phyloP scores from a whole-genome alignment of 2,888 invertebrate species.

The Synanthedon formicaeformis region DNA sequence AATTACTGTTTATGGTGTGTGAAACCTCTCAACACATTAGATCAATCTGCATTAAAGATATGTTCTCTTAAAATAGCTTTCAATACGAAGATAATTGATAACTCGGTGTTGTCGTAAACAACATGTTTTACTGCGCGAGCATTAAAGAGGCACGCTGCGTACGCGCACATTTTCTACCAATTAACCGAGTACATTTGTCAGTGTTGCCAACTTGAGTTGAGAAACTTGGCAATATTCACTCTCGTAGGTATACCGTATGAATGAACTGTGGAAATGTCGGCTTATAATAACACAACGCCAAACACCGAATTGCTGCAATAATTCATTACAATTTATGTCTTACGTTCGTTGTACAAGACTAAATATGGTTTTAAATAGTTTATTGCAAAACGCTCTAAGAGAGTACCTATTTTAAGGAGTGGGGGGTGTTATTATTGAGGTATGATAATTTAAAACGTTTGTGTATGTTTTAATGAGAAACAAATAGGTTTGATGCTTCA shows the following conservation, averaged over 20 bases:
- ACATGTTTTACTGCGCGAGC: conserved; percentile 46
- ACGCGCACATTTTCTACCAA: conserved; percentile 39
- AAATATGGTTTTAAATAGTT: background rate
- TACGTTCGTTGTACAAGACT: conserved; percentile 11
- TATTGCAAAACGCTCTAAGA: background rate
- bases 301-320: conserved; percentile 13
- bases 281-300: conserved; percentile 1
- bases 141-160: conserved; percentile 18
- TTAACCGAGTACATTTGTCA: conserved; percentile 51
- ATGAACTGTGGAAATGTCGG: background rate
- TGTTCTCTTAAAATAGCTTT: conserved; percentile 26
- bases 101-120: conserved; percentile 41
- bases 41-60: background rate
- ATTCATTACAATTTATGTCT: conserved; percentile 26
- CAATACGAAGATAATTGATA: conserved; percentile 46
- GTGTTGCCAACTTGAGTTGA: conserved; percentile 18
- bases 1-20: background rate
- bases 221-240: conserved; percentile 17
- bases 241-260: background rate
- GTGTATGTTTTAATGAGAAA: background rate
- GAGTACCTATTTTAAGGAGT: background rate
- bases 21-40: background rate
- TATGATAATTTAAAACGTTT: background rate
- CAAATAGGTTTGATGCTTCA: no score
- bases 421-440: background rate